A percentile compares a stretch with the other conserved stretches of the same genome.
phyloP scores from a whole-genome alignment of 30 jellyfish, hydroid and myxozoan species.

The Aurelia sp. region DNA sequence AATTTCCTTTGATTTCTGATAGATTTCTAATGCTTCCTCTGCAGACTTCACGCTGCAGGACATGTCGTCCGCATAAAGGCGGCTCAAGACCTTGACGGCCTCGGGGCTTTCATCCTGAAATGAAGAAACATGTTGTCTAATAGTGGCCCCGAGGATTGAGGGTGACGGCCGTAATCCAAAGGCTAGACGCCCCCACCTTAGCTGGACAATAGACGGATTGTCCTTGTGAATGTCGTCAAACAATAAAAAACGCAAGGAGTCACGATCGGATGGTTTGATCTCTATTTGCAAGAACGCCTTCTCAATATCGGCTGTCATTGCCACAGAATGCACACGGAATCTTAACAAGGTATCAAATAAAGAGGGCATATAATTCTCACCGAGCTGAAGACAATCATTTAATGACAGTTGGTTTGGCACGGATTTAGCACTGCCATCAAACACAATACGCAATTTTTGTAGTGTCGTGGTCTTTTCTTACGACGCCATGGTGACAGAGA shows the following conservation, averaged over 20 bases:
- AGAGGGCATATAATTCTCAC: background rate
- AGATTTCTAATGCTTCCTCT: too few species aligned
- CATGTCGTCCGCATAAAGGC: constrained; percentile 53
- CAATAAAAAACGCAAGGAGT: constrained; percentile 50
- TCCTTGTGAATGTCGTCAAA: constrained; percentile 9
- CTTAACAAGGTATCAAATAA: constrained; percentile 57
- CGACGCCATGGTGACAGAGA: constrained; percentile 66
- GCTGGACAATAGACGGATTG: constrained; percentile 35
- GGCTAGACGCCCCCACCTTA: constrained; percentile 27
- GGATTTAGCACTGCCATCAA: constrained; percentile 62
- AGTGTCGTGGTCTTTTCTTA: constrained; percentile 12
- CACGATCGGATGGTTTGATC: constrained; percentile 37
- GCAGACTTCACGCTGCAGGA: too few species aligned
- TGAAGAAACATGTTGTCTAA: constrained; percentile 32
- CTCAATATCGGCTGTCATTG: constrained; percentile 55
- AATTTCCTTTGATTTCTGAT: too few species aligned
- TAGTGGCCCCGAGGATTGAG: constrained; percentile 46
- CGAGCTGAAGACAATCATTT: constrained; percentile 49
- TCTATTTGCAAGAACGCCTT: constrained; percentile 56
- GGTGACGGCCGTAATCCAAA: constrained; percentile 36
- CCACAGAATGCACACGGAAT: constrained; percentile 49
- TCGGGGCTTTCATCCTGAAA: constrained; percentile 22
- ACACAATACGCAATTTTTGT: constrained; percentile 58
- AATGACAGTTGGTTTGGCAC: constrained; percentile 16
- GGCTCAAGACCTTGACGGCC: constrained; percentile 35